Conservation (phyloP, 2,113 vertebrate species). For the Malaclemys terrapin region DNA sequence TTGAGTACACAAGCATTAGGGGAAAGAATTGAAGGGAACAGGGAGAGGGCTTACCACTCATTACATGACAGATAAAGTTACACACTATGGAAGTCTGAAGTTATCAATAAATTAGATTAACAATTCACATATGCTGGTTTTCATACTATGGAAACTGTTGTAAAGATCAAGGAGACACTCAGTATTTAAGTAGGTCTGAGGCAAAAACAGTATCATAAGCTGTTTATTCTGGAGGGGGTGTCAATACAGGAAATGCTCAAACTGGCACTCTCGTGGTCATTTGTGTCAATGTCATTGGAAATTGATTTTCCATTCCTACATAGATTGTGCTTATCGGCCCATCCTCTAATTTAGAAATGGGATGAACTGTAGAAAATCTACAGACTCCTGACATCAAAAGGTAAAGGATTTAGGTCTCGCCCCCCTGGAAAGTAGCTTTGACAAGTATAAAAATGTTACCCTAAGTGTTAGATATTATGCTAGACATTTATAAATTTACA, state of each 20-base stretch:
- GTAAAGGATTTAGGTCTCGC: conserved; percentile 17
- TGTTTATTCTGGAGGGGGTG: not conserved
- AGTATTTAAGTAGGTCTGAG: not conserved
- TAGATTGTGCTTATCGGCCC: not conserved
- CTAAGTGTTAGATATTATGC: not conserved
- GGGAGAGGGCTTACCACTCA: conserved; percentile 2
- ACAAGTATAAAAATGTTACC: not conserved
- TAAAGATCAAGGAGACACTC: not conserved
- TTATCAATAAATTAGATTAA: conserved; percentile 54
- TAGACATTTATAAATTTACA: not conserved
- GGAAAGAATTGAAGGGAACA: not conserved
- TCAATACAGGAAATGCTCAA: not conserved
- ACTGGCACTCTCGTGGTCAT: not conserved
- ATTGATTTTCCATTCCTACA: not conserved
- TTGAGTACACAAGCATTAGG: conserved; percentile 56
- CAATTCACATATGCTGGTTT: not conserved
- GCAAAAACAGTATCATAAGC: not conserved
- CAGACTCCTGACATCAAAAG: not conserved
- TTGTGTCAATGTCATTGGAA: not conserved
- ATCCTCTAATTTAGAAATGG: not conserved
- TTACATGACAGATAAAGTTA: conserved; percentile 13
- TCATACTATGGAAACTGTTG: conserved; percentile 22
- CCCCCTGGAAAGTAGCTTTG: conserved; percentile 7
- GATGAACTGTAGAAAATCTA: not conserved
- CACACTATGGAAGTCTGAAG: conserved; percentile 1